Evolutionary conservation across 1,140 invertebrate species (phyloP).

Genomic region (Thaumatotibia leucotreta): DNA sequence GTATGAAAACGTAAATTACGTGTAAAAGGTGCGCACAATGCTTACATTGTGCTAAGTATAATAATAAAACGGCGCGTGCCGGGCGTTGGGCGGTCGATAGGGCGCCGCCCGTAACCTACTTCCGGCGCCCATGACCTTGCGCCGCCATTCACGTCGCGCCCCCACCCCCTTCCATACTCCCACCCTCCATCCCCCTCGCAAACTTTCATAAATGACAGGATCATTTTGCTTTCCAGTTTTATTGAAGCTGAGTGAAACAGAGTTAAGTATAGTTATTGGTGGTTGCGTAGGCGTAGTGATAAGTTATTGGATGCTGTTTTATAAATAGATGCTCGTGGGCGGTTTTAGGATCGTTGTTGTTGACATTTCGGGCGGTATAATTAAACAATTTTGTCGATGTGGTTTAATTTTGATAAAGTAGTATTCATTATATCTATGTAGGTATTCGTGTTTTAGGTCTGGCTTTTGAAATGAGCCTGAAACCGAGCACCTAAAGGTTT

Average conservation of each 20-base stretch:
- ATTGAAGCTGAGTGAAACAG: slow-evolving; percentile 4
- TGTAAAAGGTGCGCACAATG: background rate
- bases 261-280: slow-evolving; percentile 18
- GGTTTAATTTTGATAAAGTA: no score
- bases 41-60: background rate
- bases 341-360: background rate
- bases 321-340: background rate
- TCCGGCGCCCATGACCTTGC: slow-evolving; percentile 72
- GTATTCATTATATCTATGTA: no score
- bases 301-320: background rate
- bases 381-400: background rate
- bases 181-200: slow-evolving; percentile 10
- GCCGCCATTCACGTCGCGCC: slow-evolving; percentile 65
- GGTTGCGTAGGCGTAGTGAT: slow-evolving; percentile 19
- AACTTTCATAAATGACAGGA: slow-evolving; percentile 30
- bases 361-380: background rate
- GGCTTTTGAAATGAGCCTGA: no score
- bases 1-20: background rate
- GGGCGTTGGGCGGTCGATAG: slow-evolving; percentile 52
- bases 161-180: slow-evolving; percentile 21
- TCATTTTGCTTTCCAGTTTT: slow-evolving; percentile 30
- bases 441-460: no score
- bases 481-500: no score
- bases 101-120: slow-evolving; percentile 71
- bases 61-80: background rate